These are phyloP conservation scores for Plebejus anna DNA, from an alignment of 2,888 invertebrate species.

Conservation along the genomic window DNA sequence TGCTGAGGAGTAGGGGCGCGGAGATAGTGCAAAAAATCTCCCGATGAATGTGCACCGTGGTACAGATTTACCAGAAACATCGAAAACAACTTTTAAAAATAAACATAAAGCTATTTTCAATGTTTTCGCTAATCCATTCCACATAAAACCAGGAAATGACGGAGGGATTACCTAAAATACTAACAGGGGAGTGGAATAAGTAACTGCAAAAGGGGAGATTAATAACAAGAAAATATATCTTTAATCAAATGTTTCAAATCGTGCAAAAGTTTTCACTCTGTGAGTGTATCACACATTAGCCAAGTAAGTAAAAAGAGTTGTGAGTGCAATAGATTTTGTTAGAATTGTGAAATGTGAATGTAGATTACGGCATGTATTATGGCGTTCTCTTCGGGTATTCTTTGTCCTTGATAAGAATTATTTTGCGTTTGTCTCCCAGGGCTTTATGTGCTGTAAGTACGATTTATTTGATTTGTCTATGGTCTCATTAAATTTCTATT, in stretches of 20 bases:
- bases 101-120: background rate
- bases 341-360: conserved; percentile 8
- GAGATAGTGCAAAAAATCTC: conserved; percentile 25
- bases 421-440: background rate
- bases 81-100: background rate
- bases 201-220: background rate
- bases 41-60: conserved; percentile 12
- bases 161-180: conserved; percentile 7
- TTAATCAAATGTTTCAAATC: background rate
- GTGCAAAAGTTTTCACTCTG: conserved; percentile 7
- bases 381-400: background rate
- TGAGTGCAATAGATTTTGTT: conserved; percentile 8
- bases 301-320: conserved; percentile 1
- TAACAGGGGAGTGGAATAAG: background rate
- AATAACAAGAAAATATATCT: background rate
- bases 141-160: background rate
- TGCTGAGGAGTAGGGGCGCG: conserved; percentile 29
- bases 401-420: background rate
- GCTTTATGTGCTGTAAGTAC: background rate
- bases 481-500: background rate
- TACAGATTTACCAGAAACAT: conserved; percentile 1
- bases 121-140: conserved; percentile 9
- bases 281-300: background rate
- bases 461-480: background rate
- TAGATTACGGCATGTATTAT: background rate